Evolutionary conservation across 2,797 vertebrate species (phyloP).

Genomic region (Chloroceryle inda): DNA sequence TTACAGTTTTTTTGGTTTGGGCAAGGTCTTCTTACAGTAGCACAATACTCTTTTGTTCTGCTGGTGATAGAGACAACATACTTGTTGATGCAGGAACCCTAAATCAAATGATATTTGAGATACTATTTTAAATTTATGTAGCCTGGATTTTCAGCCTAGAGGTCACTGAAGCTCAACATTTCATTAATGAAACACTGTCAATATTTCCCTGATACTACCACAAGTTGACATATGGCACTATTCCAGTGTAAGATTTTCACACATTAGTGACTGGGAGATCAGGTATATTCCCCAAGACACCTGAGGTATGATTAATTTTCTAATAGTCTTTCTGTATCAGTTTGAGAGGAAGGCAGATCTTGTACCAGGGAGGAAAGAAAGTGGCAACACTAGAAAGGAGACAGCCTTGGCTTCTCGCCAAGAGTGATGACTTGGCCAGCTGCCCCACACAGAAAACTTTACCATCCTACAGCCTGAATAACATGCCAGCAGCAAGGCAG

Average conservation of each 20-base stretch:
- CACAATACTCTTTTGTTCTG: neutral
- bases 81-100: neutral
- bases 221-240: conserved; percentile 51
- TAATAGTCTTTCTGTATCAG: conserved; percentile 42
- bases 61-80: neutral
- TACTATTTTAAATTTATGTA: conserved; percentile 8
- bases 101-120: conserved; percentile 14
- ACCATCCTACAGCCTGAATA: neutral
- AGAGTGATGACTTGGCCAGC: neutral
- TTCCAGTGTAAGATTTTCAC: conserved; percentile 47
- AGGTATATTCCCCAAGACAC: conserved; percentile 49
- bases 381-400: neutral
- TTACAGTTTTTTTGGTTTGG: neutral
- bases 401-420: conserved; percentile 44
- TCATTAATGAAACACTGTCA: conserved; percentile 48
- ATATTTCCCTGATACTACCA: conserved; percentile 58
- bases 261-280: conserved; percentile 58
- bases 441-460: neutral
- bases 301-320: conserved; percentile 56
- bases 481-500: neutral
- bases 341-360: conserved; percentile 1
- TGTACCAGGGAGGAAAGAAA: conserved; percentile 7
- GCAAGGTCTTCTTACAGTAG: neutral
- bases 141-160: conserved; percentile 28
- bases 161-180: conserved; percentile 45